Evolutionary conservation across 2,797 vertebrate genomes (phyloP).

Genomic region (Acrossocheilus fasciatus): DNA sequence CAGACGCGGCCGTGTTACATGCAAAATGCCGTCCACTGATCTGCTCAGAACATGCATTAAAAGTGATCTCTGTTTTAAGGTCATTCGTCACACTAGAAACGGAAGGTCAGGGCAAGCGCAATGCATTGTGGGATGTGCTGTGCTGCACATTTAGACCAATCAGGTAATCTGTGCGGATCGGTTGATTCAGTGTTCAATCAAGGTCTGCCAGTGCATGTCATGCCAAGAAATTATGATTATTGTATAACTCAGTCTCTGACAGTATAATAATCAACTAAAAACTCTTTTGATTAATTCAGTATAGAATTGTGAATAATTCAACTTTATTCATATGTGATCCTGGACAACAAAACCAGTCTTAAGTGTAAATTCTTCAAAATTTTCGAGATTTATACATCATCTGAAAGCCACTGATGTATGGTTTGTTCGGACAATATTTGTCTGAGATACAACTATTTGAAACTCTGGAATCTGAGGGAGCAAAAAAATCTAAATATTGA

Average conservation of each 20-base stretch:
- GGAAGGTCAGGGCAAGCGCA: not conserved
- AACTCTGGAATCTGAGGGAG: no score
- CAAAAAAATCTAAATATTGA: no score
- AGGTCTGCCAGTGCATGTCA: not conserved
- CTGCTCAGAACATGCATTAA: not conserved
- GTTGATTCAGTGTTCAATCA: not conserved
- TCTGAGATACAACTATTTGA: no score
- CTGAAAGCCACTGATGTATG: no score
- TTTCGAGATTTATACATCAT: no score
- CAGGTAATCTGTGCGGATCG: not conserved
- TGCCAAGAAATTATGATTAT: not conserved
- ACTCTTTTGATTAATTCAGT: not conserved
- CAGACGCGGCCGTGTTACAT: not conserved
- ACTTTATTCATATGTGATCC: not conserved
- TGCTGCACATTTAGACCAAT: not conserved
- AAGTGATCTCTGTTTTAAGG: not conserved
- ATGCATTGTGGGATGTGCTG: not conserved
- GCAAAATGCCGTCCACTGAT: no score
- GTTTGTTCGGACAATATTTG: no score
- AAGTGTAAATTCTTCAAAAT: no score
- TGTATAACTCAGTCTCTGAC: not conserved
- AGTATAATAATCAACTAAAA: not conserved
- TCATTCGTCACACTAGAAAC: not conserved
- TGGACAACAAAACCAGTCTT: no score
- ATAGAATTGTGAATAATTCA: not conserved